Conservation (phyloP, 2,888 invertebrate species). For the Abrostola triplasia region DNA sequence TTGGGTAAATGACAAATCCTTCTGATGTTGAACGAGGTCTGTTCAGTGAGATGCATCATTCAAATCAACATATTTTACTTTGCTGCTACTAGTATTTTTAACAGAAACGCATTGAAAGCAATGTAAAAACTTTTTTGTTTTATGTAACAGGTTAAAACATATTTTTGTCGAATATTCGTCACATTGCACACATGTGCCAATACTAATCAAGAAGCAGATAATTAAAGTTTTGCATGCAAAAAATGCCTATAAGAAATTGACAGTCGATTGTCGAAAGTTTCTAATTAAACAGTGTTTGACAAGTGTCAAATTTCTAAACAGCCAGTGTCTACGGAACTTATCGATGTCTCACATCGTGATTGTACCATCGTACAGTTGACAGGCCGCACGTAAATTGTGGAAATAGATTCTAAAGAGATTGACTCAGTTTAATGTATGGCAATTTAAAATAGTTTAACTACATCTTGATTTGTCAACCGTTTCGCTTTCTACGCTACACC, state of each 20-base stretch:
- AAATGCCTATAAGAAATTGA: constrained; percentile 15
- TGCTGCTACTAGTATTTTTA: background rate
- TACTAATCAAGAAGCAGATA: too few species aligned
- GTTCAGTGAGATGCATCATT: constrained; percentile 16
- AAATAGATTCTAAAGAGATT: constrained; percentile 35
- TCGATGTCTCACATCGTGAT: constrained; percentile 10
- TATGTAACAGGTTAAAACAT: too few species aligned
- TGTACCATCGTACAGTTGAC: constrained; percentile 22
- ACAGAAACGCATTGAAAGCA: too few species aligned
- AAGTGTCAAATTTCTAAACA: constrained; percentile 7
- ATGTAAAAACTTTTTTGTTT: too few species aligned
- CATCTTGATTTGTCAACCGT: background rate
- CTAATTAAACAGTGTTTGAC: constrained; percentile 24
- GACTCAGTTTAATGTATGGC: constrained; percentile 22
- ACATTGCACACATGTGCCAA: too few species aligned
- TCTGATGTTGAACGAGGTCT: constrained; percentile 21
- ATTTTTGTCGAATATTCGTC: too few species aligned
- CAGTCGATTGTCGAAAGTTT: constrained; percentile 29
- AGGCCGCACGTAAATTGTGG: constrained; percentile 25
- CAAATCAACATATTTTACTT: constrained; percentile 6
- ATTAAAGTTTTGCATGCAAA: background rate
- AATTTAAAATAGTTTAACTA: constrained; percentile 10
- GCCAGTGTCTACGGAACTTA: constrained; percentile 12
- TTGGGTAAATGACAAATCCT: constrained; percentile 35
- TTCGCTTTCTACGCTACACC: background rate